Evolutionary conservation across 2,888 invertebrate species (phyloP).

Genomic region (Automeris io): DNA sequence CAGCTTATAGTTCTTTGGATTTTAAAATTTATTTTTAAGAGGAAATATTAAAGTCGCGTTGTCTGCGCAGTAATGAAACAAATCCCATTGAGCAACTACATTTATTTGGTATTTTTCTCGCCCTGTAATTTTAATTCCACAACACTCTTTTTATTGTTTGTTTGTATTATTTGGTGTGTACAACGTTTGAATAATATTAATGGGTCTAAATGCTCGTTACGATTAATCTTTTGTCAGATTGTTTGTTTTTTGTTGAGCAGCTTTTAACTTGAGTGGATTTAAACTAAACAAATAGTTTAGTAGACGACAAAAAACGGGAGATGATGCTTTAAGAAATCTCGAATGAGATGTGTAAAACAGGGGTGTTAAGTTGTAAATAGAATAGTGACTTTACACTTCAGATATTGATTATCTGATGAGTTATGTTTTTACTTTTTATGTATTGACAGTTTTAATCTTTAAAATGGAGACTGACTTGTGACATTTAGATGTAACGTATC

Average conservation of each 20-base stretch:
- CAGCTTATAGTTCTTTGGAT: too few relatives aligned
- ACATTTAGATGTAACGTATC: too few relatives aligned
- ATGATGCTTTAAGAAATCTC: constrained; percentile 10
- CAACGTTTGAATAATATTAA: neutral
- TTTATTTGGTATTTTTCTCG: too few relatives aligned
- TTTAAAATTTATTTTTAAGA: too few relatives aligned
- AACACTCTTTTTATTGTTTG: neutral
- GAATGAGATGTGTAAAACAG: constrained; percentile 10
- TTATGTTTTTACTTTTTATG: neutral
- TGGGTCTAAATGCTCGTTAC: neutral
- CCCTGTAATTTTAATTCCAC: neutral
- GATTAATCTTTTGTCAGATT: neutral
- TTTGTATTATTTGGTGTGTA: too few relatives aligned
- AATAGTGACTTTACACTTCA: constrained; percentile 1
- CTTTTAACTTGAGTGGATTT: constrained; percentile 15
- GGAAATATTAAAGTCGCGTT: too few relatives aligned
- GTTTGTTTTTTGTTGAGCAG: constrained; percentile 10
- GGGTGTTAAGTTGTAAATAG: constrained; percentile 11
- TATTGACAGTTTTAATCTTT: neutral
- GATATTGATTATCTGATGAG: neutral
- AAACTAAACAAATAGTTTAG: constrained; percentile 19
- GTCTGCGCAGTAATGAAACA: too few relatives aligned
- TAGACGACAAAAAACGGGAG: constrained; percentile 15
- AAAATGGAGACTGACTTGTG: too few relatives aligned
- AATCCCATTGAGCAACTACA: too few relatives aligned